phyloP scores from a whole-genome alignment of 2,888 invertebrate genomes.

The Lymantria monacha region DNA sequence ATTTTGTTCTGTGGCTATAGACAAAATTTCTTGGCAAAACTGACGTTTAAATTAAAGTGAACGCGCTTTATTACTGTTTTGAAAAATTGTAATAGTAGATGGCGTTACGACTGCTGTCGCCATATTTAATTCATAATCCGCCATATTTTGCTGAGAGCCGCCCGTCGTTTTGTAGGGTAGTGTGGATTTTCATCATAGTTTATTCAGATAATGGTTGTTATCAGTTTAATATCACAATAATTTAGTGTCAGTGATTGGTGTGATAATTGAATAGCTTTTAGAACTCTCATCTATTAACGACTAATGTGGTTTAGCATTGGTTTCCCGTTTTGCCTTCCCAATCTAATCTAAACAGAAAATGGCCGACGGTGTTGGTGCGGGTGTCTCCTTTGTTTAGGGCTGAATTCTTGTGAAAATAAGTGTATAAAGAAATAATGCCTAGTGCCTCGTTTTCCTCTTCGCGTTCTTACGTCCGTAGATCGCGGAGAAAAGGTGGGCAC shows the following conservation, averaged over 20 bases:
- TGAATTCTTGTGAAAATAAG: constrained; percentile 80
- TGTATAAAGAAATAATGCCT: constrained; percentile 89
- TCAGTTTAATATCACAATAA: constrained; percentile 59
- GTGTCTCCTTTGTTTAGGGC: constrained; percentile 92
- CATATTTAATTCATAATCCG: constrained; percentile 70
- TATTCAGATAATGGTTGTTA: constrained; percentile 69
- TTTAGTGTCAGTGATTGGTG: constrained; percentile 70
- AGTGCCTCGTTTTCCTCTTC: constrained; percentile 97
- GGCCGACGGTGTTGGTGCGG: constrained; percentile 90
- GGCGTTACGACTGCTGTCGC: constrained; percentile 58
- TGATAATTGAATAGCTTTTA: constrained; percentile 47
- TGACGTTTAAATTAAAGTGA: constrained; percentile 3
- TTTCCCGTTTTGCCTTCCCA: constrained; percentile 75
- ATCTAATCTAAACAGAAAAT: constrained; percentile 88
- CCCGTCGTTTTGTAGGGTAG: constrained; percentile 66
- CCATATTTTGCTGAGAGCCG: constrained; percentile 79
- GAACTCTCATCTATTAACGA: constrained; percentile 42
- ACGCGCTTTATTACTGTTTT: constrained; percentile 13
- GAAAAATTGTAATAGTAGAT: constrained; percentile 41
- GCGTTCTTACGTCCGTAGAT: constrained; percentile 95
- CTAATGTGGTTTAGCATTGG: constrained; percentile 61
- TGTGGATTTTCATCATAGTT: constrained; percentile 64
- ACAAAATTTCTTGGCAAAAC: too few species aligned
- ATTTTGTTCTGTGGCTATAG: too few species aligned
- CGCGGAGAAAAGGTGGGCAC: constrained; percentile 95